Conservation (phyloP, 2,888 invertebrate species). For the Plutella xylostella region DNA sequence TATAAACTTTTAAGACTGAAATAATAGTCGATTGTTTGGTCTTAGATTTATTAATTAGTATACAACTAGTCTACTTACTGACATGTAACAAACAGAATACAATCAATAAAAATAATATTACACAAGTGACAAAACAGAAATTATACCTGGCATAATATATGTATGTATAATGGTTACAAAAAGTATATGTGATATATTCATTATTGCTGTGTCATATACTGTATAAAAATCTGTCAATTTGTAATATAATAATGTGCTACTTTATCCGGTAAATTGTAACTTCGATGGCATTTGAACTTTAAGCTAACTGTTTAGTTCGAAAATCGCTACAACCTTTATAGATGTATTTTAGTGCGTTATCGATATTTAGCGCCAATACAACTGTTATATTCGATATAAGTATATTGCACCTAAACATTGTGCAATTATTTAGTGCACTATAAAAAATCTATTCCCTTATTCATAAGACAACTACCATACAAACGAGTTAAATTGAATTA, state of each 20-base stretch:
- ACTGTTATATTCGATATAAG: neutral
- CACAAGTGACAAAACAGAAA: conserved; percentile 16
- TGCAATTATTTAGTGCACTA: neutral
- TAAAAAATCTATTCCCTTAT: too few species aligned
- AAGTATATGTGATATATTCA: neutral
- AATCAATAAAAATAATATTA: too few species aligned
- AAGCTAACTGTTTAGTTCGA: too few species aligned
- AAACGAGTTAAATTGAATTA: too few species aligned
- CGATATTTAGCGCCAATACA: neutral
- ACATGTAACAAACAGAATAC: conserved; percentile 44
- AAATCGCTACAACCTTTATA: too few species aligned
- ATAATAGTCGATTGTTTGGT: conserved; percentile 26
- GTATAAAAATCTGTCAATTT: neutral
- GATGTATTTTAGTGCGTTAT: too few species aligned
- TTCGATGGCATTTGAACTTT: neutral
- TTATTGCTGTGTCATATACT: neutral
- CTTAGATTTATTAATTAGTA: conserved; percentile 61
- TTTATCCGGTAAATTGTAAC: neutral
- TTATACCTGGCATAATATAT: neutral
- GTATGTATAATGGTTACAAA: neutral
- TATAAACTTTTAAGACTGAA: too few species aligned
- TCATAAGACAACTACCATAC: too few species aligned
- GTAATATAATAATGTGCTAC: neutral
- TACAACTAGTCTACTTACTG: conserved; percentile 63
- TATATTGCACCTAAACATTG: neutral